phyloP scores from a whole-genome alignment of 1,140 invertebrate genomes.

The Drosophila truncata region DNA sequence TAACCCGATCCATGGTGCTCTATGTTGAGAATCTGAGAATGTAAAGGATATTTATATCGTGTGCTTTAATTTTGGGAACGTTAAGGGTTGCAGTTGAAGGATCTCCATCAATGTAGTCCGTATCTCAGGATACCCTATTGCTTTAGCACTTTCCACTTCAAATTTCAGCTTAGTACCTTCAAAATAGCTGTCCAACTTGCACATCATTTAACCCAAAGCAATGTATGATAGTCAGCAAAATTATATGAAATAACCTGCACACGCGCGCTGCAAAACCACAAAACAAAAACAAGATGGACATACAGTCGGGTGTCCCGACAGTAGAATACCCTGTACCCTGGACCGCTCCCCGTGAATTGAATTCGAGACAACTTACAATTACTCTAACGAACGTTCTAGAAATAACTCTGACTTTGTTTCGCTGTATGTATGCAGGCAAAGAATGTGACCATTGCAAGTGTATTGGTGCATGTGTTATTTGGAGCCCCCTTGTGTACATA shows the following conservation, averaged over 20 bases:
- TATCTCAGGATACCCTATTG: slow-evolving; percentile 21
- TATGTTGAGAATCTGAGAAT: slow-evolving; percentile 55
- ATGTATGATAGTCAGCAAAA: slow-evolving; percentile 62
- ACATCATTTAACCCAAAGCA: slow-evolving; percentile 22
- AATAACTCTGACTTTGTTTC: no score
- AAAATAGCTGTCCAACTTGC: slow-evolving; percentile 7
- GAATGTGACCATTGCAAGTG: no score
- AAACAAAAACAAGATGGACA: no score
- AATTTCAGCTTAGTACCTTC: not conserved
- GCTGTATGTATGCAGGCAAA: no score
- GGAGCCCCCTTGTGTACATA: no score
- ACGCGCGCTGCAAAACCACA: slow-evolving; percentile 57
- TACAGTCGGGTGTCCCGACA: no score
- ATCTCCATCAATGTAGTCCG: slow-evolving; percentile 53
- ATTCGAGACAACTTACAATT: no score
- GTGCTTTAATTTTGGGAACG: slow-evolving; percentile 73
- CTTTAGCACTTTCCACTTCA: no score
- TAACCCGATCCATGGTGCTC: slow-evolving; percentile 66
- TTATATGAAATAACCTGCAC: slow-evolving; percentile 72
- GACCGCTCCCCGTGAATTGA: no score
- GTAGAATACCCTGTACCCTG: no score
- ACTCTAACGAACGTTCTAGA: no score
- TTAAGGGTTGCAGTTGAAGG: slow-evolving; percentile 54
- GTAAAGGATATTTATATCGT: slow-evolving; percentile 57
- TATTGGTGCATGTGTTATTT: no score